Conservation (phyloP, 2,113 vertebrate species). For the Sigmodon hispidus region DNA sequence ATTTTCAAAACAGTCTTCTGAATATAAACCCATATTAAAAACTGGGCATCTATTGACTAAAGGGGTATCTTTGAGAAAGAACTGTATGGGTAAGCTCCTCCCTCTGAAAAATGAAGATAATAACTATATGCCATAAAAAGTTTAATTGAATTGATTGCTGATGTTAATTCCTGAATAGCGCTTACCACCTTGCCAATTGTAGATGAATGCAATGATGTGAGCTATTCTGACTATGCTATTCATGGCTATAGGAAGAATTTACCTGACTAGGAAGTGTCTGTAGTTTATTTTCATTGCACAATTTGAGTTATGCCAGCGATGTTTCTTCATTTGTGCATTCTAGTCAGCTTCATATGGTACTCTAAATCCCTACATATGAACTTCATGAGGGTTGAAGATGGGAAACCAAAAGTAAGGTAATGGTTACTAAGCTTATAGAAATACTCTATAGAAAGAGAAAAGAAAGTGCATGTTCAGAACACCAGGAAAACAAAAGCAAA, state of each 20-base stretch:
- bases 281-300: too few relatives aligned
- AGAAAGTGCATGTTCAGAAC: neutral
- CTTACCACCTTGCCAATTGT: neutral
- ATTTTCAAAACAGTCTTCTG: neutral
- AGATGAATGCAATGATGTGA: neutral
- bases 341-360: neutral
- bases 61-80: neutral
- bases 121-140: neutral
- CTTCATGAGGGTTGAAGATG: neutral
- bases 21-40: neutral
- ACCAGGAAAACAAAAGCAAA: neutral
- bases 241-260: neutral
- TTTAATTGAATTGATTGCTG: neutral
- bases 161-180: neutral
- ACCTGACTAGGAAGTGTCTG: neutral
- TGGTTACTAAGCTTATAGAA: neutral
- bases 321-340: neutral
- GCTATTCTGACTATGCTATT: neutral
- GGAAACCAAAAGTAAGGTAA: neutral
- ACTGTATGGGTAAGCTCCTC: neutral
- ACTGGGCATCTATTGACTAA: neutral
- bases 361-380: neutral
- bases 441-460: neutral
- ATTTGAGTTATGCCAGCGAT: neutral
- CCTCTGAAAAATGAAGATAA: neutral